Evolutionary conservation across 2,113 vertebrate species (phyloP), one percentile per base, ranked within the genome.

Genomic region (Neoarius graeffei): DNA sequence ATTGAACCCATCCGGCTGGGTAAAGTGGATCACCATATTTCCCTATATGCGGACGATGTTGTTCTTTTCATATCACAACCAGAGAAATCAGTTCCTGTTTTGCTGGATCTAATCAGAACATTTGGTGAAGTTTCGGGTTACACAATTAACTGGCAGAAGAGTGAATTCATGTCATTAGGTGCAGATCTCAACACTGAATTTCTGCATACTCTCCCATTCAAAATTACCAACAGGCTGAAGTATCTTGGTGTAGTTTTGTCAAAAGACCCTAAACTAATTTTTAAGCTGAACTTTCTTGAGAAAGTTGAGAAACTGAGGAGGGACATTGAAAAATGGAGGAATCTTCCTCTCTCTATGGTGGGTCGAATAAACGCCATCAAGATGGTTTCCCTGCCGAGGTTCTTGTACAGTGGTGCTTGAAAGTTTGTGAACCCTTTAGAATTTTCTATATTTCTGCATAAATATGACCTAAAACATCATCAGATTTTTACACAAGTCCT

Each of bases 111-210:
- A 30, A 83, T 66, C 3, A 57, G 15, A 57, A 56, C n/a, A 20
- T 85, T 42, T 85, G 66, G 66, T 30, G 54, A 7, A 30, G 52
- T 35, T 35, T 35, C 35, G 35, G 35, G 66, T 23, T 57, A 85
- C n/a, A 85, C n/a, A 71, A 84, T 84, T 85, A 57, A 85, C n/a
- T 83, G 60, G 81, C 23, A 83, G 14, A 83, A 83, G 13, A 52
- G 81, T 52, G 81, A 67, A 64, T 84, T 84, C 1, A 67, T 84
- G 20, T 52, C 20, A n/a, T n/a, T 52, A 23, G 15, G 13, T 11
- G 6, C 59, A 0, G 59, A 60, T 20, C 59, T 20, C 19, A 13
- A 20, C 19, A 60, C 6, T 62, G 60, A 62, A 20, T 62, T 62
- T 19, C 13, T 62, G 19, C 19, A 62, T 5, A 62, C 1, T 35